Evolutionary conservation across 2,113 vertebrate genomes (phyloP), one percentile per base, ranked within the genome.

Genomic region (Halichoerus grypus): DNA sequence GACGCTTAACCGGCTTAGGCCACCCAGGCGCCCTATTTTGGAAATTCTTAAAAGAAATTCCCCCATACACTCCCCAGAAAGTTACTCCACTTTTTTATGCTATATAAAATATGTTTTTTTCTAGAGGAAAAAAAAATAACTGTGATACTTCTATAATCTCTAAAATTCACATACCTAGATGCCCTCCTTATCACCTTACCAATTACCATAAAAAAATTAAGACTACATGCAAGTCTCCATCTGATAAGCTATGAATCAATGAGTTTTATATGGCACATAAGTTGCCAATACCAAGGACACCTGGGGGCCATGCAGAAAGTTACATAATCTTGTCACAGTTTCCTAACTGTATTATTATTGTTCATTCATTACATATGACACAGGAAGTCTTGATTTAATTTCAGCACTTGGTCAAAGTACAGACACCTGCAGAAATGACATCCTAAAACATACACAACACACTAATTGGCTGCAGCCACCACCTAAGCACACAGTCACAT

Each of bases 141-240:
- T 61, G 15, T 31, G 46, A 83, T 4, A 46, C 18, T 76, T 69
- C 24, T 26, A 81, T 39, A 39, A 67, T 76, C 33, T 97, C 83
- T 88, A 90, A n/a, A 88, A 94, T 39, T 71, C 42, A 82, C 36
- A 69, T 76, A 74, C 53, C 49, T 36, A 84, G 80, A 49, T 49
- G 36, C n/a, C 31, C 24, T 91, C 95, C 36, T 12, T 86, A 51
- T 33, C 2, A 4, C 22, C 12, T 28, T 46, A 19, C 33, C 84
- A 81, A 91, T 88, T 82, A 88, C 74, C 49, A 88, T 55, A 8
- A 89, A 84, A 88, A 84, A 91, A 33, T 39, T 81, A 93, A 74
- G 61, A 74, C 79, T 26, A 93, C 11, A 63, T 21, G 36, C 39
- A 67, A 59, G 28, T 69, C 33, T 80, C 42, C 59, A 67, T 65